A percentile compares a stretch with the other conserved stretches of the same genome.
Conservation (phyloP, 2,888 invertebrate species). For the Bruchidius siliquastri region DNA sequence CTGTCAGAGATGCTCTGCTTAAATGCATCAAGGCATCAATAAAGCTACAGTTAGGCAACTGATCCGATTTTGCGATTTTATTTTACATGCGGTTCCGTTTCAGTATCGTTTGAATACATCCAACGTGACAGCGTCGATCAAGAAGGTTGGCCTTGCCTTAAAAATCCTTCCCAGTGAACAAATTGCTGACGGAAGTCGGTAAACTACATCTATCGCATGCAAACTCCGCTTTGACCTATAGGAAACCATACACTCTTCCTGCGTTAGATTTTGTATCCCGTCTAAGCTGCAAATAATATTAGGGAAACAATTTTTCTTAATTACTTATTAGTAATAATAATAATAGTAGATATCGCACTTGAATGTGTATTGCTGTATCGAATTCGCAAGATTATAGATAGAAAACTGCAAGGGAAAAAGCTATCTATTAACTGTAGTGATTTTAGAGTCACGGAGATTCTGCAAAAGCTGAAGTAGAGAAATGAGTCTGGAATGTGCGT, state of each 20-base stretch:
- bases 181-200: slow-evolving; percentile 29
- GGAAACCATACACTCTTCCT: slow-evolving; percentile 17
- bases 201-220: slow-evolving; percentile 28
- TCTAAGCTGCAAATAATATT: too few species aligned
- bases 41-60: not conserved
- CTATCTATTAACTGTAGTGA: too few species aligned
- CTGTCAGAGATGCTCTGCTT: not conserved
- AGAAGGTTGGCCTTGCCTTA: not conserved
- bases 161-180: slow-evolving; percentile 15
- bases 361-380: too few species aligned
- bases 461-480: too few species aligned
- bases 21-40: not conserved
- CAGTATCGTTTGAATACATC: not conserved
- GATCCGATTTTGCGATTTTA: not conserved
- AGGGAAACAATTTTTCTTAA: too few species aligned
- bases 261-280: too few species aligned
- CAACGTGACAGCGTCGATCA: not conserved
- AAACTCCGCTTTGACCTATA: slow-evolving; percentile 25
- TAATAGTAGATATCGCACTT: too few species aligned
- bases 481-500: too few species aligned
- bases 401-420: too few species aligned
- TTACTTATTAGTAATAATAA: too few species aligned
- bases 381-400: too few species aligned
- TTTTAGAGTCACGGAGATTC: too few species aligned
- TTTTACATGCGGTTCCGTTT: not conserved